These are phyloP conservation scores for Channa argus DNA, from an alignment of 2,113 vertebrate species.

Conservation along the genomic window DNA sequence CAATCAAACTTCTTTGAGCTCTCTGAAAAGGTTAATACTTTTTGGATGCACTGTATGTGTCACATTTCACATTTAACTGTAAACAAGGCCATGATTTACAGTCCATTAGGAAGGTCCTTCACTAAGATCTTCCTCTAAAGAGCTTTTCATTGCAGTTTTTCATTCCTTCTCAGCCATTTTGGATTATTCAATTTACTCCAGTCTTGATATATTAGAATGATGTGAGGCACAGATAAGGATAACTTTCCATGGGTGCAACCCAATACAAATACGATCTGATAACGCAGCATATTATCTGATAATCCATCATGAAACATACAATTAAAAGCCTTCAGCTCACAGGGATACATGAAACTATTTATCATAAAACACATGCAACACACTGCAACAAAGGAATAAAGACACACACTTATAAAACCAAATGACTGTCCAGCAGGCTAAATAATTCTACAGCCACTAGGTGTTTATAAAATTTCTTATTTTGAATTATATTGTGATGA, in stretches of 20 bases:
- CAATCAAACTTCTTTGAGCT: too few species aligned
- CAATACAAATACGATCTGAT: conserved; percentile 62
- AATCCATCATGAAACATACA: conserved; percentile 60
- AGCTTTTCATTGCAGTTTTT: neutral
- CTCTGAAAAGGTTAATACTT: neutral
- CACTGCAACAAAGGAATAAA: conserved; percentile 10
- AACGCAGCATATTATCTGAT: conserved; percentile 54
- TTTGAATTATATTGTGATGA: neutral
- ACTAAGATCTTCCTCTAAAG: neutral
- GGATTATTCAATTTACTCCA: conserved; percentile 20
- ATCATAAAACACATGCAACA: conserved; percentile 44
- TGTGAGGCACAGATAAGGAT: conserved; percentile 30
- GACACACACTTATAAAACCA: neutral
- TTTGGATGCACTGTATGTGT: neutral
- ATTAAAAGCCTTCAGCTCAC: conserved; percentile 60
- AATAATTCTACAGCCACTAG: too few species aligned
- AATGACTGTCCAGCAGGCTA: conserved; percentile 12
- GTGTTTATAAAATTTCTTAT: too few species aligned
- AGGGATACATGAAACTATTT: conserved; percentile 64
- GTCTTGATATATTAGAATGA: conserved; percentile 33
- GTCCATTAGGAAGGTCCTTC: neutral
- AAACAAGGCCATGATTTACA: neutral
- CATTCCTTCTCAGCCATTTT: neutral
- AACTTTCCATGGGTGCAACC: conserved; percentile 54
- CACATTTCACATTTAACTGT: neutral